Evolutionary conservation across 1,140 invertebrate genomes (phyloP), one percentile per base, ranked within the genome.

Genomic region (Ylistrum balloti): DNA sequence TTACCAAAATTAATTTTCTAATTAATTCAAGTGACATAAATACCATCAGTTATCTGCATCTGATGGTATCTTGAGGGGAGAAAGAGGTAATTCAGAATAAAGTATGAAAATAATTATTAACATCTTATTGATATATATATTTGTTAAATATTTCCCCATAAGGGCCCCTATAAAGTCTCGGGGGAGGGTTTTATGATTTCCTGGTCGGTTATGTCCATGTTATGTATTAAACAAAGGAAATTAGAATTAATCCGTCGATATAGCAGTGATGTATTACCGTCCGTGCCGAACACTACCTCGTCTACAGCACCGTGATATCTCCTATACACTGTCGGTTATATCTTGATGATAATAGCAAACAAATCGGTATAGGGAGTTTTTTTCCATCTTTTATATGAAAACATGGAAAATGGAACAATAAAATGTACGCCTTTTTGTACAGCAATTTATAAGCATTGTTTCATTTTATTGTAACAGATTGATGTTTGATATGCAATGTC

Each of bases 161-260:
- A 17, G 56, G 5, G 56, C 56, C 56, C n/a, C 56, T n/a, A n/a
- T 28, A 74, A 74, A 74, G 56, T 74, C 56, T 74, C 56, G 56
- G 56, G 56, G 56, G 56, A 74, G 56, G 56, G 56, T 74, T 74
- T 74, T 74, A 74, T 74, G 56, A 11, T n/a, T n/a, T 74, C 56
- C 56, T 74, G 56, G 56, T 74, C 22, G 56, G 56, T 74, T 74
- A 74, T 74, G 56, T 74, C n/a, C 56, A 74, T 74, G 56, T 74
- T 74, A 74, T 74, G 56, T 74, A 74, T 74, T 74, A 74, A 74
- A 74, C 56, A 74, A 74, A 74, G 56, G 56, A 74, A 74, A 74
- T 74, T 74, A 74, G 56, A 74, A 74, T 74, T 74, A 28, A 74
- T 74, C 56, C 56, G 56, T 74, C 56, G 28, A 74, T 74, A 74